Percentiles rank a stretch among this genome's conserved stretches.
Conservation (phyloP, 1,140 invertebrate genomes). For the Oedothorax gibbosus region DNA sequence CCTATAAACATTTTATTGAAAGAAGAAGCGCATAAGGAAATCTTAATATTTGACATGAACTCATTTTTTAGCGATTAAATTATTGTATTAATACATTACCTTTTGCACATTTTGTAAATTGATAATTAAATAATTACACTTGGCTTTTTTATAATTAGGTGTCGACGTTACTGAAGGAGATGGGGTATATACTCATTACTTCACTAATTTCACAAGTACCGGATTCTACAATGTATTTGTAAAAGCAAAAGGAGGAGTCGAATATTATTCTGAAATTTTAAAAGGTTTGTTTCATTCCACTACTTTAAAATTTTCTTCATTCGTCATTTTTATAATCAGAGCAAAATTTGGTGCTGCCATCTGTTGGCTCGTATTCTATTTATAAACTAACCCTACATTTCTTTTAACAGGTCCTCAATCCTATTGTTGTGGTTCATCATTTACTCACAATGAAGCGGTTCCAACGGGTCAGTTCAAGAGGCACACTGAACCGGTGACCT, state of each 20-base stretch:
- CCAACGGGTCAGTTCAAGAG: conserved; percentile 59
- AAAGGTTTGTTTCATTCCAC: conserved; percentile 8
- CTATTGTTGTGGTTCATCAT: conserved; percentile 59
- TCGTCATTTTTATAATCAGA: no score
- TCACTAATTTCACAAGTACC: conserved; percentile 69
- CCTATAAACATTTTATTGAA: no score
- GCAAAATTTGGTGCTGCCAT: no score
- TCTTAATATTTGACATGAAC: no score
- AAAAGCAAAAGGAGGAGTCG: conserved; percentile 41
- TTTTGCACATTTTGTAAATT: no score
- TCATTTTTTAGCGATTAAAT: no score
- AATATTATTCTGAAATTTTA: neutral
- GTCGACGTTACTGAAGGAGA: conserved; percentile 77
- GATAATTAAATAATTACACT: neutral
- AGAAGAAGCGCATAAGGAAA: no score
- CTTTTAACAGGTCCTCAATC: conserved; percentile 8
- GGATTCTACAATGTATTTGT: conserved; percentile 69
- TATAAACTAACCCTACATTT: neutral
- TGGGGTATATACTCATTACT: conserved; percentile 77
- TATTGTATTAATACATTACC: no score
- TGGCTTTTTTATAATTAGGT: conserved; percentile 68
- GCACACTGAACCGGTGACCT: conserved; percentile 21
- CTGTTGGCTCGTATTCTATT: no score
- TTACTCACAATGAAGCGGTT: neutral
- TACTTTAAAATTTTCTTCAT: neutral